A percentile compares a stretch with the other conserved stretches of the same genome.
These are phyloP conservation scores for Sussaba pulchella DNA, from an alignment of 2,888 invertebrate genomes.

Conservation along the genomic window DNA sequence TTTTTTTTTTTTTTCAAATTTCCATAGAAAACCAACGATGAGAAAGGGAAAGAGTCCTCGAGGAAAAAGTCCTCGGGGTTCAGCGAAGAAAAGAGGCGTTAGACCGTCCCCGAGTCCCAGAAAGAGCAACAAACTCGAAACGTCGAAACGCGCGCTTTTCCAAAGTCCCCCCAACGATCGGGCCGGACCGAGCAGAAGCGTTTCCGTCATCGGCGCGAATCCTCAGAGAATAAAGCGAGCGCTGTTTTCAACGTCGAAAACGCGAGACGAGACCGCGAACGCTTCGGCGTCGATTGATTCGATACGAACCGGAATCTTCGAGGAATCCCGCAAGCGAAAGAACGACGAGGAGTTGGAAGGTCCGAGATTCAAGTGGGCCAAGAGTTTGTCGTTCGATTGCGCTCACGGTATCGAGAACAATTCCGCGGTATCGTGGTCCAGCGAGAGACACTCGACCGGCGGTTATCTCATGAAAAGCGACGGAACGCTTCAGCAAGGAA, in stretches of 20 bases:
- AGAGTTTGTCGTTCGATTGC: constrained; percentile 87
- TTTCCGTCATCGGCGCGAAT: constrained; percentile 72
- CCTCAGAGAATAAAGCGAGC: constrained; percentile 88
- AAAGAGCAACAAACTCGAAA: constrained; percentile 84
- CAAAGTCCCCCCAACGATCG: constrained; percentile 87
- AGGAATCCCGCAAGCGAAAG: constrained; percentile 79
- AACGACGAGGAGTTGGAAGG: constrained; percentile 80
- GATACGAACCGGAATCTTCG: constrained; percentile 60
- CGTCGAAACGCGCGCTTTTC: constrained; percentile 90
- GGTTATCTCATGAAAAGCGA: constrained; percentile 72
- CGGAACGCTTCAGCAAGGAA: constrained; percentile 72
- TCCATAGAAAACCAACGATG: constrained; percentile 84
- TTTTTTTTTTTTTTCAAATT: no score
- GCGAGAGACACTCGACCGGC: constrained; percentile 75
- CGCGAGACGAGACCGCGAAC: constrained; percentile 71
- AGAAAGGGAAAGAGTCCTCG: constrained; percentile 83
- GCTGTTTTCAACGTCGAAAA: constrained; percentile 87
- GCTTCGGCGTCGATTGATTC: constrained; percentile 26
- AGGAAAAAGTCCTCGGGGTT: constrained; percentile 86
- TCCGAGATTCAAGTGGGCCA: constrained; percentile 78
- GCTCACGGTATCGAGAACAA: constrained; percentile 74
- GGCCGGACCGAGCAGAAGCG: constrained; percentile 77
- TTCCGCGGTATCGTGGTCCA: constrained; percentile 71
- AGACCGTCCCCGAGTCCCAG: constrained; percentile 83
- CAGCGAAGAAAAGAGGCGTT: constrained; percentile 86